Conservation (phyloP, 2,797 vertebrate species). For the Chloroceryle amazona region DNA sequence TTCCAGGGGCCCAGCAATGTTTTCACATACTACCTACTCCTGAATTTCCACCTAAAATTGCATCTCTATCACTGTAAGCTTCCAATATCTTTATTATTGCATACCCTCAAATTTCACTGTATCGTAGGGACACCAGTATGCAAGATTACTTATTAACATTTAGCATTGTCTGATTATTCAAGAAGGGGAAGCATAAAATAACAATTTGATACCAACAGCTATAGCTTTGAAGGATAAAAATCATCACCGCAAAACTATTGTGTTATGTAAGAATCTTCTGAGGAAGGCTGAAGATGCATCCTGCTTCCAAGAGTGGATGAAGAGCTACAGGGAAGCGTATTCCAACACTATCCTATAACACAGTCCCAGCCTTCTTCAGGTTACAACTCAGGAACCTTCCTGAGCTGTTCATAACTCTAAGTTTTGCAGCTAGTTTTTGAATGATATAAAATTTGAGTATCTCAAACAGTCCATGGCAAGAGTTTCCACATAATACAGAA, state of each 20-base stretch:
- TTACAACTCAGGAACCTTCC: neutral
- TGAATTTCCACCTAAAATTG: neutral
- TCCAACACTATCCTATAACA: neutral
- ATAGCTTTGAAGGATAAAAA: neutral
- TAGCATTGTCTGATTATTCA: neutral
- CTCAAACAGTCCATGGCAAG: neutral
- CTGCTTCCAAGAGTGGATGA: neutral
- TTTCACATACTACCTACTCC: neutral
- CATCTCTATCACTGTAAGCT: neutral
- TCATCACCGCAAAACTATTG: neutral
- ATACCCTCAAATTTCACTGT: neutral
- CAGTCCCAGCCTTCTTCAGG: neutral
- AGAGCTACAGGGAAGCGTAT: neutral
- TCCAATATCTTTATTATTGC: neutral
- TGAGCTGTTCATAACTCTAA: neutral
- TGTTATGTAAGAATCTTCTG: neutral
- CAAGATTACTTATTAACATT: neutral
- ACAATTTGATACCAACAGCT: neutral
- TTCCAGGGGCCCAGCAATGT: neutral
- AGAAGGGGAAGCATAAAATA: neutral
- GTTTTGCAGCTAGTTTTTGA: neutral
- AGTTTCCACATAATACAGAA: rapidly evolving
- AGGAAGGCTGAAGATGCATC: neutral
- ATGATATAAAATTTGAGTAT: neutral
- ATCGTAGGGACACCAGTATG: neutral